Percentiles rank a stretch among this genome's conserved stretches.
These are phyloP conservation scores for Chorisops tibialis DNA, from an alignment of 2,888 invertebrate species.

Conservation along the genomic window DNA sequence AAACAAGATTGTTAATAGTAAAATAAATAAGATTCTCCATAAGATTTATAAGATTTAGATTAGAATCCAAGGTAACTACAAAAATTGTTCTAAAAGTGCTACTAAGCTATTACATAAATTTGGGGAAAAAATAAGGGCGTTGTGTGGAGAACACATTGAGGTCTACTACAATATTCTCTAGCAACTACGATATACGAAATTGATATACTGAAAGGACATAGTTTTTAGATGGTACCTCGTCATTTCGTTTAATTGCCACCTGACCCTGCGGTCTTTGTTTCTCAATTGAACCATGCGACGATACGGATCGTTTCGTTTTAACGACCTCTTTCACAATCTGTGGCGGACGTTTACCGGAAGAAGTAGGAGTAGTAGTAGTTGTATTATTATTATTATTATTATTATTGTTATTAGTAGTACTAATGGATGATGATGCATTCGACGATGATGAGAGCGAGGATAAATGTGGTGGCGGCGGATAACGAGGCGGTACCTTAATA, in stretches of 20 bases:
- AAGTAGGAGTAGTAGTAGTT: constrained; percentile 1
- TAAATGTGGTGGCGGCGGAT: constrained; percentile 57
- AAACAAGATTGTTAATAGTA: no score
- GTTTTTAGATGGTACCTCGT: constrained; percentile 41
- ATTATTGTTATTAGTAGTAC: constrained; percentile 34
- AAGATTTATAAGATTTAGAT: no score
- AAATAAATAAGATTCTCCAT: no score
- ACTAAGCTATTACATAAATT: no score
- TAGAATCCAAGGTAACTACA: no score
- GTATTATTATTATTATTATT: constrained; percentile 31
- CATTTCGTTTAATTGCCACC: constrained; percentile 41
- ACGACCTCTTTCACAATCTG: constrained; percentile 40
- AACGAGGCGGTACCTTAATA: constrained; percentile 70
- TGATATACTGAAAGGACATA: no score
- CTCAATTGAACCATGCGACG: constrained; percentile 40
- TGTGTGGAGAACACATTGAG: no score
- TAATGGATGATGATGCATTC: constrained; percentile 42
- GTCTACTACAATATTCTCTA: no score
- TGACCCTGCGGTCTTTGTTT: constrained; percentile 41
- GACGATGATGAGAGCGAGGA: constrained; percentile 46
- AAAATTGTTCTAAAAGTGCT: no score
- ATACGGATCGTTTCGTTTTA: constrained; percentile 41
- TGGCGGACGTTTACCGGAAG: constrained; percentile 36
- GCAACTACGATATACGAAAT: no score
- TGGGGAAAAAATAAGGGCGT: no score